phyloP scores from a whole-genome alignment of 1,140 invertebrate species.

The Drosophila tsacasi region DNA sequence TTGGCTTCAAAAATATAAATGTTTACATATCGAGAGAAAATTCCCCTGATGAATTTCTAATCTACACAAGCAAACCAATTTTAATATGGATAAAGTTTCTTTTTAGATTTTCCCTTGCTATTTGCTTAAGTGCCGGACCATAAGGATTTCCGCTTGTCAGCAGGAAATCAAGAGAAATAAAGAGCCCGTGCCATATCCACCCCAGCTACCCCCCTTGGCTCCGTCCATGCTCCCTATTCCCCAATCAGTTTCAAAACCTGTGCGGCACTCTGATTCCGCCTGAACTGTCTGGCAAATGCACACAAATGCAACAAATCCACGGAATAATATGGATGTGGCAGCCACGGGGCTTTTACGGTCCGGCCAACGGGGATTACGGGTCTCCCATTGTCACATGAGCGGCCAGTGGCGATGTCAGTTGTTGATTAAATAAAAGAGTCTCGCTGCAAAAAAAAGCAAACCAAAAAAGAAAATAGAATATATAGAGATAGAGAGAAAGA shows the following conservation, averaged over 20 bases:
- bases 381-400: slow-evolving; percentile 60
- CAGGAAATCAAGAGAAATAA: slow-evolving; percentile 55
- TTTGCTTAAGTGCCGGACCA: slow-evolving; percentile 57
- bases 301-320: slow-evolving; percentile 78
- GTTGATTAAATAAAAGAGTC: slow-evolving; percentile 79
- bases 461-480: slow-evolving; percentile 20
- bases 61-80: slow-evolving; percentile 26
- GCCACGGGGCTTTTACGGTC: slow-evolving; percentile 68
- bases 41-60: slow-evolving; percentile 26
- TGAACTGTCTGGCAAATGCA: slow-evolving; percentile 54
- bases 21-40: not conserved
- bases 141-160: slow-evolving; percentile 66
- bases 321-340: slow-evolving; percentile 75
- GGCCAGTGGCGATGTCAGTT: slow-evolving; percentile 69
- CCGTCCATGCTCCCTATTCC: slow-evolving; percentile 24
- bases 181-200: slow-evolving; percentile 5
- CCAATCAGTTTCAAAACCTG: slow-evolving; percentile 73
- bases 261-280: slow-evolving; percentile 57
- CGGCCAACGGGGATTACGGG: slow-evolving; percentile 70
- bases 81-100: slow-evolving; percentile 13
- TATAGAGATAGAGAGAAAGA: slow-evolving; percentile 21
- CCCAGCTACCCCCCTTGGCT: not conserved
- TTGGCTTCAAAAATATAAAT: not conserved
- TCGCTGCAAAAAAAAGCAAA: not conserved
- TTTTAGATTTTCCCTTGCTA: slow-evolving; percentile 35